A percentile compares a stretch with the other conserved stretches of the same genome.
Conservation (phyloP, 2,797 vertebrate species). For the Sarcophilus harrisii region DNA sequence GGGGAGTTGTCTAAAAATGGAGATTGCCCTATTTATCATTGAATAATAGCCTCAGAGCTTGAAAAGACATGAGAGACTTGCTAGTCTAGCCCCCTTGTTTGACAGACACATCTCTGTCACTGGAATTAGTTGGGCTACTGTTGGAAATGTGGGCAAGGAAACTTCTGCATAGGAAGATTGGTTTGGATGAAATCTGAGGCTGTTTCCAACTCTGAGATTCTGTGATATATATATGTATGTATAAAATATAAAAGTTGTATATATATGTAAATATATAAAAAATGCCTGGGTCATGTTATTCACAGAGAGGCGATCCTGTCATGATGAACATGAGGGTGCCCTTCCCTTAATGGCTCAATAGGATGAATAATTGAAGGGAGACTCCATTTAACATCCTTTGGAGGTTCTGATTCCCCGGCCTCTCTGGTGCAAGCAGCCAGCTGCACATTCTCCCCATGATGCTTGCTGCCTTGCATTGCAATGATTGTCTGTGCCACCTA, state of each 20-base stretch:
- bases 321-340: not conserved
- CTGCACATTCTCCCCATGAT: conserved; percentile 12
- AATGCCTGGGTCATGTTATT: conserved; percentile 11
- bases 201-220: not conserved
- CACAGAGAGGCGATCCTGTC: conserved; percentile 22
- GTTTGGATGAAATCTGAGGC: not conserved
- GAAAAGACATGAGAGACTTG: not conserved
- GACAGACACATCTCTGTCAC: not conserved
- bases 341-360: not conserved
- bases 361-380: conserved; percentile 42
- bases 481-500: conserved; percentile 36
- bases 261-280: no score
- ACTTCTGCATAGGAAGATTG: not conserved
- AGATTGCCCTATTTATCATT: not conserved
- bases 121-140: not conserved
- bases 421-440: conserved; percentile 21
- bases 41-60: not conserved
- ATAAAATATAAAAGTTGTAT: no score
- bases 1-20: not conserved
- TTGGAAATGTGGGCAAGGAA: not conserved
- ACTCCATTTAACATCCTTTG: conserved; percentile 14
- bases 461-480: conserved; percentile 42
- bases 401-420: conserved; percentile 9
- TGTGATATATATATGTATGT: not conserved
- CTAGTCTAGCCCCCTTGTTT: not conserved